These are phyloP conservation scores for Forbesichthys agassizii DNA, from an alignment of 2,113 vertebrate genomes.

Conservation along the genomic window DNA sequence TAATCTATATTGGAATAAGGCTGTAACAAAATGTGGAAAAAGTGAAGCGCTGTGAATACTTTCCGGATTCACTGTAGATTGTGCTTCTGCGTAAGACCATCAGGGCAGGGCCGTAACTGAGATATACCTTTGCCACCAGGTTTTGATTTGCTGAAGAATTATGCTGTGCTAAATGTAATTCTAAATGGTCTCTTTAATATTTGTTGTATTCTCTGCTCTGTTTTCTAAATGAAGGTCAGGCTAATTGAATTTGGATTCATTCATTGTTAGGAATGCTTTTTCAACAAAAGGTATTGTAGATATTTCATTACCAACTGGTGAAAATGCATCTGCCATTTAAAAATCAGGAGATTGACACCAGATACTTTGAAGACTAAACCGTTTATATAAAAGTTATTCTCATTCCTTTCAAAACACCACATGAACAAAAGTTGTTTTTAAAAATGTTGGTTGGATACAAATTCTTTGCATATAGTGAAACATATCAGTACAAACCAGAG, in stretches of 20 bases:
- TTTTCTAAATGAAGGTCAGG: conserved; percentile 44
- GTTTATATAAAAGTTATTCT: conserved; percentile 34
- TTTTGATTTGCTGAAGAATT: conserved; percentile 46
- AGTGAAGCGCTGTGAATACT: background rate
- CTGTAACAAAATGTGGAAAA: no score
- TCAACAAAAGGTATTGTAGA: conserved; percentile 18
- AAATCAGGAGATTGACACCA: conserved; percentile 34
- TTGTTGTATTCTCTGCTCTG: conserved; percentile 40
- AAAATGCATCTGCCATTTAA: conserved; percentile 34
- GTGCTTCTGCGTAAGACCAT: conserved; percentile 14
- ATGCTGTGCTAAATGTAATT: conserved; percentile 35
- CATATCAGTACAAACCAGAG: no score
- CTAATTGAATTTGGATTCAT: conserved; percentile 50
- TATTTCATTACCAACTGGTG: conserved; percentile 7
- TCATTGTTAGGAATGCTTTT: conserved; percentile 31
- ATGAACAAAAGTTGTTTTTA: conserved; percentile 9
- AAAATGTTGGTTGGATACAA: background rate
- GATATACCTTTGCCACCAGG: conserved; percentile 9
- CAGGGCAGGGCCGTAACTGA: conserved; percentile 5
- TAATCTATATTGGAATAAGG: no score
- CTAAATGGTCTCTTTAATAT: conserved; percentile 55
- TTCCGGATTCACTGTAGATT: background rate
- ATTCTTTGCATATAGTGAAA: no score
- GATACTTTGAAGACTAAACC: conserved; percentile 30
- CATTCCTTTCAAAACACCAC: background rate